phyloP scores from a whole-genome alignment of 2,797 vertebrate species.

The Gambusia yucatana region DNA sequence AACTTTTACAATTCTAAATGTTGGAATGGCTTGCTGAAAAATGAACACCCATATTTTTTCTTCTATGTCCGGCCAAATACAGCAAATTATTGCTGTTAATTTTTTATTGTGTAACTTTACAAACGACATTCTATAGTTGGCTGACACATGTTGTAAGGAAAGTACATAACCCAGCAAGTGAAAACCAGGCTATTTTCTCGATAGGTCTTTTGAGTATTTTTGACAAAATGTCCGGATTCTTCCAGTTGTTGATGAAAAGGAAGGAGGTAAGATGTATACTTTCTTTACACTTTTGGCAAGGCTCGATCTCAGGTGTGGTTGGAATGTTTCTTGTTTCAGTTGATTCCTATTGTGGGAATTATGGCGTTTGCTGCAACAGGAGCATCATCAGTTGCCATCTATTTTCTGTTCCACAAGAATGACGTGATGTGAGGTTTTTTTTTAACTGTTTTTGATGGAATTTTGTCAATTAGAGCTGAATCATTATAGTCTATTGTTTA shows the following conservation, averaged over 20 bases:
- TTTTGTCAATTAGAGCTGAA: neutral
- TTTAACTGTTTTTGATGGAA: constrained; percentile 9
- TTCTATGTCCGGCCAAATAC: too few species aligned
- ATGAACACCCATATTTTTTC: too few species aligned
- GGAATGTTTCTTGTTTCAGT: constrained; percentile 68
- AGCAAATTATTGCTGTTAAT: too few species aligned
- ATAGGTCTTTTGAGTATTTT: constrained; percentile 22
- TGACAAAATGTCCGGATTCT: constrained; percentile 69
- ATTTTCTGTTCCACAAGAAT: constrained; percentile 84
- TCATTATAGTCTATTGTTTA: neutral
- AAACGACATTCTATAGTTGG: too few species aligned
- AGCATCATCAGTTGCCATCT: constrained; percentile 63
- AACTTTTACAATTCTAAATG: too few species aligned
- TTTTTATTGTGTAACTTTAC: too few species aligned
- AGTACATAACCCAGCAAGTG: neutral
- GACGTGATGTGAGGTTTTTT: constrained; percentile 88
- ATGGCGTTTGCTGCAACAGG: constrained; percentile 73
- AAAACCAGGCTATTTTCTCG: constrained; percentile 10
- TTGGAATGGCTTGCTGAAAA: too few species aligned
- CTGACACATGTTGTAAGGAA: too few species aligned
- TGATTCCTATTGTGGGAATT: constrained; percentile 86
- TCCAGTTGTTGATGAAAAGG: constrained; percentile 79
- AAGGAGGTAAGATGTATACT: constrained; percentile 80
- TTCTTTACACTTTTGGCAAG: neutral
- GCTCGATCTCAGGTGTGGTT: rapidly evolving